Conservation (phyloP, 2,888 invertebrate species). For the Conomelus anceps region DNA sequence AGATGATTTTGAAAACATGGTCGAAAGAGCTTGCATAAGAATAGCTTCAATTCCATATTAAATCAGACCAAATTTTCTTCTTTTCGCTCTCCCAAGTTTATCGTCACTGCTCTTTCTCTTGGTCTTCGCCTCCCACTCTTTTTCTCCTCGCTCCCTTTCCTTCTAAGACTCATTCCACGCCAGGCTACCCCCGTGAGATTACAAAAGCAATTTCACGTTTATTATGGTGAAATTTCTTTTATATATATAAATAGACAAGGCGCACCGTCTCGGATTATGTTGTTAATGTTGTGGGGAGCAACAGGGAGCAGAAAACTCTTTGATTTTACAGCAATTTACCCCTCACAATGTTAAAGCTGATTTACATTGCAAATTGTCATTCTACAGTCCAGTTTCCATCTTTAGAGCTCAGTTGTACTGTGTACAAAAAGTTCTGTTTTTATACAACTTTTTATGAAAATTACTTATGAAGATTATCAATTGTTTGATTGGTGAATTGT, state of each 20-base stretch:
- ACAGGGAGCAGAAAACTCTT: neutral
- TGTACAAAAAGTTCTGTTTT: neutral
- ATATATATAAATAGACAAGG: neutral
- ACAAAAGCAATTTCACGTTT: neutral
- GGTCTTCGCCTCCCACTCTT: neutral
- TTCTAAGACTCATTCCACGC: neutral
- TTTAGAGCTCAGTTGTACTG: neutral
- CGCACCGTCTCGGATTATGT: neutral
- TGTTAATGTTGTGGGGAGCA: neutral
- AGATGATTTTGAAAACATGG: neutral
- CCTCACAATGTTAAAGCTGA: neutral
- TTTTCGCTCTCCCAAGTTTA: neutral
- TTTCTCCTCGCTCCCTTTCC: neutral
- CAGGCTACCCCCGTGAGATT: neutral
- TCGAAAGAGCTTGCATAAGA: neutral
- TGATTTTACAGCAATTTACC: neutral
- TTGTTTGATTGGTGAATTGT: too few species aligned
- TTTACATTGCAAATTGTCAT: neutral
- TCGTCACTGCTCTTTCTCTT: neutral
- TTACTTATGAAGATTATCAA: neutral
- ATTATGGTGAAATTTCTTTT: neutral
- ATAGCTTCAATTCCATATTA: neutral
- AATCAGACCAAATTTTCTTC: neutral
- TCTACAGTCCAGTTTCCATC: neutral
- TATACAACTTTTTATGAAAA: neutral